A percentile compares a stretch with the other conserved stretches of the same genome.
phyloP scores from a whole-genome alignment of 2,888 invertebrate species.

The Augochlorella aurata region DNA sequence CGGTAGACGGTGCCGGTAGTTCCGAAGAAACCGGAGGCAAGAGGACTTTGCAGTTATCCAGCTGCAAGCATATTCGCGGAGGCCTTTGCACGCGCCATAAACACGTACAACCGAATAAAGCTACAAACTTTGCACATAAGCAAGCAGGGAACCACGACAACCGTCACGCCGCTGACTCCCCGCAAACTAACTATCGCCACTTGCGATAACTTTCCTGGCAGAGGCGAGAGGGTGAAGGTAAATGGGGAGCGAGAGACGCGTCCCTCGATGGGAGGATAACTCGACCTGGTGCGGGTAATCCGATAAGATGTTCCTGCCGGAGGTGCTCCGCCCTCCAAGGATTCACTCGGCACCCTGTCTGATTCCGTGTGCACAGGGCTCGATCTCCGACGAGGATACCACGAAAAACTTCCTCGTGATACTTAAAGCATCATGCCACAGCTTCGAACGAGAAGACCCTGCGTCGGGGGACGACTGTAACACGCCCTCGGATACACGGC shows the following conservation, averaged over 20 bases:
- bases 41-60: conserved; percentile 2
- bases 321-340: conserved; percentile 59
- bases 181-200: conserved; percentile 76
- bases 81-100: conserved; percentile 42
- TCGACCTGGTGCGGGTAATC: conserved; percentile 66
- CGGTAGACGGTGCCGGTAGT: background rate
- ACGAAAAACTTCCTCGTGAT: background rate
- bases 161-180: conserved; percentile 66
- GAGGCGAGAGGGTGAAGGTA: conserved; percentile 32
- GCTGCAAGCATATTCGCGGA: conserved; percentile 8
- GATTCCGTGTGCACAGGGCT: conserved; percentile 5
- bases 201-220: conserved; percentile 63
- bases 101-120: conserved; percentile 56
- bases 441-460: background rate
- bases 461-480: background rate
- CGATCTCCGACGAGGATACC: background rate
- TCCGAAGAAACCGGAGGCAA: background rate
- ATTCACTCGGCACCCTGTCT: conserved; percentile 41
- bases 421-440: background rate
- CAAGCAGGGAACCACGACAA: conserved; percentile 50
- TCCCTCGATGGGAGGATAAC: conserved; percentile 49
- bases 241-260: conserved; percentile 38
- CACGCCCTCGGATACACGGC: background rate
- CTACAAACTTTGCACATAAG: conserved; percentile 56
- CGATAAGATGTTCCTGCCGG: conserved; percentile 74